Evolutionary conservation across 2,113 vertebrate species (phyloP), one percentile per base, ranked within the genome.

Genomic region (Pseudorasbora parva): DNA sequence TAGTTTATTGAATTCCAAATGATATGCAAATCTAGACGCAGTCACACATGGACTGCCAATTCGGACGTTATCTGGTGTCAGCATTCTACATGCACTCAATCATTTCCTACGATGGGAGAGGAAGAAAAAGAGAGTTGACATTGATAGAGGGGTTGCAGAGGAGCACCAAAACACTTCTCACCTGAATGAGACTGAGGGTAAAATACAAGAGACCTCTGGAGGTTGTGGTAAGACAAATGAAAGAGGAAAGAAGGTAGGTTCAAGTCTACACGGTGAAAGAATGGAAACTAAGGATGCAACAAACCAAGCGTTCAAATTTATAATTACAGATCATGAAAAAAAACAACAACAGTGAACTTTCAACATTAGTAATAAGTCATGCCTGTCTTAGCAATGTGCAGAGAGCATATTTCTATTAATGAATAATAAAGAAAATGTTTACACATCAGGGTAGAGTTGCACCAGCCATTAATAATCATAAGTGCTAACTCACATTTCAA

Each of bases 11-110:
- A 93, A 82, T 92, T 93, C 89, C 87, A 92, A 92, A 94, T 93
- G 82, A 91, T 78, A 94, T 93, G 92, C 90, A 93, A 93, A 93
- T 93, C 88, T 88, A 89, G 90, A 80, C 85, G 89, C 89, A 90
- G 88, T 87, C 41, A n/a, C 62, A 59, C 45, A 33, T 45, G 87
- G 93, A 92, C 92, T 90, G 91, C 91, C 90, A 84, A 86, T 88
- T 87, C 57, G 89, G 87, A 89, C 86, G 86, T 88, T 92, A 93
- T 92, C 92, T 93, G 91, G 90, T 91, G 90, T 94, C 93, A 93
- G 90, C 83, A 78, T 89, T 92, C 91, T 90, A 87, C 87, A 91
- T 85, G 72, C 59, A 59, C 82, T 47, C 62, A 62, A 62, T 79
- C 59, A 59, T 78, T 71, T 54, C 75, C 68, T 74, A 77, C 33